Percentiles rank a stretch among this genome's conserved stretches.
phyloP scores from a whole-genome alignment of 1,140 invertebrate genomes.

The Dendrolimus punctatus region DNA sequence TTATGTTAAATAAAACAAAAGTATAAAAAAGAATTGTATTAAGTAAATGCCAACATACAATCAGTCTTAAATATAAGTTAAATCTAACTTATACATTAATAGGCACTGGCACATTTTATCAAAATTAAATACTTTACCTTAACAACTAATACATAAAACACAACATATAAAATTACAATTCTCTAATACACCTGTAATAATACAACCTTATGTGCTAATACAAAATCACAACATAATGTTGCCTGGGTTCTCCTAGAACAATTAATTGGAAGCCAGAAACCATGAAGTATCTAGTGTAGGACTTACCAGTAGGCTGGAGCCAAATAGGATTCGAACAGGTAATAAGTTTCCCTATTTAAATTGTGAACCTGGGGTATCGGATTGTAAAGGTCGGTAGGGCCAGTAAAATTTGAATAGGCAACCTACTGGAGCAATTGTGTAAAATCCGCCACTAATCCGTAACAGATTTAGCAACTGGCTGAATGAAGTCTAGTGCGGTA shows the following conservation, averaged over 20 bases:
- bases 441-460: too few species aligned
- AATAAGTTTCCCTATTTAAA: background rate
- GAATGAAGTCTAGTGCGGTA: too few species aligned
- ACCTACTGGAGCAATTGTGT: too few species aligned
- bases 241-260: too few species aligned
- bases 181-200: conserved; percentile 14
- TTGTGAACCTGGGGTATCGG: background rate
- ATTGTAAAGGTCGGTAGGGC: background rate
- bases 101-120: conserved; percentile 57
- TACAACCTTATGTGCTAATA: conserved; percentile 8
- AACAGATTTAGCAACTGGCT: too few species aligned
- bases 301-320: too few species aligned
- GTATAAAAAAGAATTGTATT: conserved; percentile 38
- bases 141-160: conserved; percentile 14
- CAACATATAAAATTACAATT: conserved; percentile 16
- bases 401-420: too few species aligned
- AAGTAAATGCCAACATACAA: conserved; percentile 59
- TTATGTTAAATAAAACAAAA: background rate
- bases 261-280: too few species aligned
- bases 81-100: conserved; percentile 45
- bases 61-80: conserved; percentile 65
- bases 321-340: too few species aligned
- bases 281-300: too few species aligned
- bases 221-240: too few species aligned
- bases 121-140: conserved; percentile 17